Base-by-base conservation (phyloP, 2,113 vertebrate species). In the Coturnix japonica region DNA sequence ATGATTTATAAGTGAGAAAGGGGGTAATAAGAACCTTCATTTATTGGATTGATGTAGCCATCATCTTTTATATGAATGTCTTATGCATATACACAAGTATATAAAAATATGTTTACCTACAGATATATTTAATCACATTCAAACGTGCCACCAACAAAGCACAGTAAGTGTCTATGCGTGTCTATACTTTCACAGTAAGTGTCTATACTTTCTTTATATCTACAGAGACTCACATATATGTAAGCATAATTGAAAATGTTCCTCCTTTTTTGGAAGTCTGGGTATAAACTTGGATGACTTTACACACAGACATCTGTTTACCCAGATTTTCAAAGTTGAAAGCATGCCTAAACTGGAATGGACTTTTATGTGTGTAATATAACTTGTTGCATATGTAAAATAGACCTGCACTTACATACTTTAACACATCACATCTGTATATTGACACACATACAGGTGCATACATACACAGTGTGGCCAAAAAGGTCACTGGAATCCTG, bases 1-100 rank as follows among this genome's bases (percentile, higher is more conserved):
- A 13, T 73, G 60, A 92, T 87, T 94, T 82, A 3, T 30, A 90
- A 88, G 35, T 64, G n/a, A 74, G 65, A 83, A 85, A 49, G 85
- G 79, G 23, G 53, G 37, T 77, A 91, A 30, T 81, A 95, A n/a
- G n/a, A 35, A n/a, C 13, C 39, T 84, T 78, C 16, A 35, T 77
- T 57, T 85, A 22, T 37, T 83, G 51, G 33, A 63, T 67, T 83
- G 64, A 71, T 85, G 65, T n/a, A 85, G 37, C 56, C 72, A 43
- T 86, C 53, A 37, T 31, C 81, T 77, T 80, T 88, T 63, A 63
- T 67, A 60, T 78, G 37, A 70, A 35, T 0, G 4, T 30, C 73
- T 93, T 83, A 49, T 65, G 43, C 31, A 51, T 2, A 1, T 67
- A 51, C 13, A 65, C 31, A 77, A 85, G 57, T 93, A 80, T 57